Evolutionary conservation across 2,113 vertebrate genomes (phyloP).

Genomic region (Chunga burmeisteri): DNA sequence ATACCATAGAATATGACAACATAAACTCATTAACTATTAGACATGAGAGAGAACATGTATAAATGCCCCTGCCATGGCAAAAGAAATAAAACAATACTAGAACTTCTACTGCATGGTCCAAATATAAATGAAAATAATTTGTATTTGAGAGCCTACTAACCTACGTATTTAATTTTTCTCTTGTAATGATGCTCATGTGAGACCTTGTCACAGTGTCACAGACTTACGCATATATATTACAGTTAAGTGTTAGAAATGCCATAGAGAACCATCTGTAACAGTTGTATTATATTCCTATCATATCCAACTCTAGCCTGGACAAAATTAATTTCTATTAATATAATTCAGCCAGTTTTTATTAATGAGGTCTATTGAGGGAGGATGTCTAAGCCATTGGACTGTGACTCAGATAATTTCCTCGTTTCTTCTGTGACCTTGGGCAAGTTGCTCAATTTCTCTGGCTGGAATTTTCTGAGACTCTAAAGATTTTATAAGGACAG

Average conservation of each 20-base stretch:
- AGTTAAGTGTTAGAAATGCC: conserved; percentile 10
- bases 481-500: not conserved
- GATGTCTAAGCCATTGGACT: conserved; percentile 27
- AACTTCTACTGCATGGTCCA: not conserved
- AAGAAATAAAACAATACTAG: not conserved
- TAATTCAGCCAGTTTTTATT: conserved; percentile 40
- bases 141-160: not conserved
- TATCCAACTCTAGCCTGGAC: not conserved
- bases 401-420: conserved; percentile 54
- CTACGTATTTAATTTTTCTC: not conserved
- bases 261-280: not conserved
- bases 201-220: not conserved
- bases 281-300: not conserved
- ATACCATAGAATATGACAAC: not conserved
- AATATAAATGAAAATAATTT: not conserved
- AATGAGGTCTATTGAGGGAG: conserved; percentile 26
- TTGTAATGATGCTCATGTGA: not conserved
- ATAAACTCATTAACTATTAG: not conserved
- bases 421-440: conserved; percentile 43
- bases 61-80: not conserved
- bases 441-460: not conserved
- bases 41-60: not conserved
- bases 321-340: conserved; percentile 50
- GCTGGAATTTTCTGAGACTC: not conserved
- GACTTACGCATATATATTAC: not conserved